Conservation (phyloP, 2,113 vertebrate species). For the Nannospalax galili region DNA sequence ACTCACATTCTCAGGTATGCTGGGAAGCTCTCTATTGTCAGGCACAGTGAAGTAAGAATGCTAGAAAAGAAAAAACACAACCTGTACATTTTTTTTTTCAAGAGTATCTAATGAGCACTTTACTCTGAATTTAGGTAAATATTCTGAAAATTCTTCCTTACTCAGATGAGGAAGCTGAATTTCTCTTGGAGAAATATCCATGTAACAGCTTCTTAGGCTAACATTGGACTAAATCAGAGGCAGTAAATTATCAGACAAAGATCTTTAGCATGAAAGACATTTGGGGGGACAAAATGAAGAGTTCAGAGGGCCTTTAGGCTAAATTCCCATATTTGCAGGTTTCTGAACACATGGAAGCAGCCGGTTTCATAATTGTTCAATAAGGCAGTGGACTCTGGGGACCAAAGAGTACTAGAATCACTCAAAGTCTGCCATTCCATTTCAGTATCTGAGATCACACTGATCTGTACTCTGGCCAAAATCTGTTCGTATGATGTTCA, state of each 20-base stretch:
- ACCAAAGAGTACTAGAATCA: conserved; percentile 45
- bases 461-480: background rate
- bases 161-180: background rate
- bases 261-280: conserved; percentile 32
- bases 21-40: conserved; percentile 94
- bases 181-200: conserved; percentile 29
- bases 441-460: conserved; percentile 53
- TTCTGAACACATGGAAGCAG: conserved; percentile 47
- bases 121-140: conserved; percentile 19
- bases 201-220: conserved; percentile 35
- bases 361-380: conserved; percentile 50
- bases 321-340: conserved; percentile 12
- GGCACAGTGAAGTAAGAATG: conserved; percentile 98
- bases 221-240: background rate
- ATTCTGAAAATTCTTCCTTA: conserved; percentile 41
- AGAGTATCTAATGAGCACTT: conserved; percentile 40
- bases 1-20: conserved; percentile 99
- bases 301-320: conserved; percentile 41
- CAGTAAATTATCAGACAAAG: background rate
- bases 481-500: conserved; percentile 13
- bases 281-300: background rate
- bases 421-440: conserved; percentile 44
- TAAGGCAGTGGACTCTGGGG: conserved; percentile 1
- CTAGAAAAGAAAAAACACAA: conserved; percentile 84
- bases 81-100: conserved; percentile 63